Evolutionary conservation across 2,888 invertebrate species (phyloP), one percentile per base, ranked within the genome.

Genomic region (Nematopogon swammerdamellus): DNA sequence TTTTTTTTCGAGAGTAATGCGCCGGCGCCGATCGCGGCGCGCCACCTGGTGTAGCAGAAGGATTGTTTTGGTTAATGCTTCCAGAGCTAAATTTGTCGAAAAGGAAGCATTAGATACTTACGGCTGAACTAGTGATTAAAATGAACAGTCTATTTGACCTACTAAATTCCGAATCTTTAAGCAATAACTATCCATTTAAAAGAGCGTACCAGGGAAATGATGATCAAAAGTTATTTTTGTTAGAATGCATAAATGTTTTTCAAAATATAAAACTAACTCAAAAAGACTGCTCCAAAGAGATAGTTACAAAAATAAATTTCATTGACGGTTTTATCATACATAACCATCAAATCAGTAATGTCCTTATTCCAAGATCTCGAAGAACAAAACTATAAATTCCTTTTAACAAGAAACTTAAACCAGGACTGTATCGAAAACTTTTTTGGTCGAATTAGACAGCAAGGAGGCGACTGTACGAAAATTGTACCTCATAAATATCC

Each of bases 401-500:
- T 47, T 47, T 47, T 47, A 30, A 47, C 47, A n/a, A 17, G 42
- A 19, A 47, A 47, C 16, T 36, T 47, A 18, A 47, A 47, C 20
- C 47, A 47, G 42, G 47, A 47, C 2, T 47, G 47, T 36, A 36
- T 47, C 8, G 47, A 47, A 17, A 42, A 47, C 2, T 36, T 11
- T 19, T 47, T 47, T 19, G 42, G 11, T 19, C 47, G 42, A 36
- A 47, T 47, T 8, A 36, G 19, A n/a, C 47, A 42, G 11, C 25
- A 25, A 25, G 25, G 25, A 25, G 25, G 25, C 4, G 42, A 19
- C n/a, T 36, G 47, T 18, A 47, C 30, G 47, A 19, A 47, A 47
- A 19, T n/a, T 47, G 19, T 47, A 36, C 18, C 42, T 47, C 5
- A n/a, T 42, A 18, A 47, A 47, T 47, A 47, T 47, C n/a, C 36